Conservation (phyloP, 2,113 vertebrate species). For the Thamnaconus septentrionalis region DNA sequence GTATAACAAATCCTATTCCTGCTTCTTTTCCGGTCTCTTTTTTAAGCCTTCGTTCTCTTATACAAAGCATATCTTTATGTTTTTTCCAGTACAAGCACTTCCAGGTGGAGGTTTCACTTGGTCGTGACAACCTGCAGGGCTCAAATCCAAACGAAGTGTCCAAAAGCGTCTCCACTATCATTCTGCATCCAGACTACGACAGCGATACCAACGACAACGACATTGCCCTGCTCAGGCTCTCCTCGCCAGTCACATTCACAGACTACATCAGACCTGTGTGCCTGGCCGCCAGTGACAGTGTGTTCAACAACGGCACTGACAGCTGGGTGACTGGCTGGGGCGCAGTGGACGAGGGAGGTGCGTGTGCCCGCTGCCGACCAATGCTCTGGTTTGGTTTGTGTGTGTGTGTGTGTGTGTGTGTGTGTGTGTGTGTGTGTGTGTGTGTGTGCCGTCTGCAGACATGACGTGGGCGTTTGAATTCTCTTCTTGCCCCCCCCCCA, state of each 20-base stretch:
- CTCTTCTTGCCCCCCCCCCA: conserved; percentile 10
- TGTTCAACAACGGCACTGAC: conserved; percentile 69
- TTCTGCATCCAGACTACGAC: conserved; percentile 63
- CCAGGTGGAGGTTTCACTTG: conserved; percentile 22
- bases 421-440: no score
- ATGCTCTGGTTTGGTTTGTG: no score
- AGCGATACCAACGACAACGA: conserved; percentile 64
- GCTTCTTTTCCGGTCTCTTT: no score
- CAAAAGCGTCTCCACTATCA: conserved; percentile 22
- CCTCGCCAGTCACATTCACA: conserved; percentile 61
- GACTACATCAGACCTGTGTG: conserved; percentile 78
- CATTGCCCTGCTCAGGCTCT: conserved; percentile 76
- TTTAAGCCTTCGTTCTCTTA: no score
- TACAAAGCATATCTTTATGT: neutral
- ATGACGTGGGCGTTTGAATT: conserved; percentile 57
- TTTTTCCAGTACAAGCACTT: neutral
- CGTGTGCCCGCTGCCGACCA: neutral
- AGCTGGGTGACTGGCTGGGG: conserved; percentile 87
- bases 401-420: neutral
- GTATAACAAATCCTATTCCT: neutral
- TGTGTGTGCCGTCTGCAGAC: neutral
- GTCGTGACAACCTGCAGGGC: conserved; percentile 41
- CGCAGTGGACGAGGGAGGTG: conserved; percentile 71
- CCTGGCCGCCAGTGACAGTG: conserved; percentile 71
- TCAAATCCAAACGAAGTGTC: conserved; percentile 30